phyloP scores from a whole-genome alignment of 2,888 invertebrate species.

The Caprella mutica region DNA sequence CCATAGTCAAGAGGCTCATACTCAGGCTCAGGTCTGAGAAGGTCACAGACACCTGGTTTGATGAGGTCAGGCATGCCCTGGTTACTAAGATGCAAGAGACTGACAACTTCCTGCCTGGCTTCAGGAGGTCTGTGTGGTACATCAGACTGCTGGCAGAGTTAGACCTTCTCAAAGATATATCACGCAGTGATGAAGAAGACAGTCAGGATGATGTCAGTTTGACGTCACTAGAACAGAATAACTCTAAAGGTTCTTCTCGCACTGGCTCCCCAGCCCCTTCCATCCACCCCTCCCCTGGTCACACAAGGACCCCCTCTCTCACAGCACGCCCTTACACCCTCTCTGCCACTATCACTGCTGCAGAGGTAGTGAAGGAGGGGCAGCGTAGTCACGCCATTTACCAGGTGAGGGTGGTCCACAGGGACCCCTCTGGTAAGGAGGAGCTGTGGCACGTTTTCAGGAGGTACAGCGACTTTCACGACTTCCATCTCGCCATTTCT shows the following conservation, averaged over 20 bases:
- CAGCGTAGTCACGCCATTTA: slow-evolving; percentile 80
- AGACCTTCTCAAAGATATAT: slow-evolving; percentile 52
- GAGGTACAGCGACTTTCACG: slow-evolving; percentile 86
- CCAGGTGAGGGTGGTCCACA: slow-evolving; percentile 64
- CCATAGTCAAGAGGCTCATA: slow-evolving; percentile 50
- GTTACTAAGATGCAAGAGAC: slow-evolving; percentile 49
- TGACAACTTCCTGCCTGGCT: slow-evolving; percentile 24
- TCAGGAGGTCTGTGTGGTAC: slow-evolving; percentile 45
- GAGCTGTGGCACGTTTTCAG: slow-evolving; percentile 85
- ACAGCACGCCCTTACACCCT: slow-evolving; percentile 21
- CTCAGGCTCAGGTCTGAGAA: slow-evolving; percentile 52
- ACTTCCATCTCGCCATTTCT: slow-evolving; percentile 52
- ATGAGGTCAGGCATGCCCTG: slow-evolving; percentile 62
- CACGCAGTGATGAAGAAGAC: slow-evolving; percentile 43
- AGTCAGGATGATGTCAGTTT: slow-evolving; percentile 45
- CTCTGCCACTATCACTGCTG: slow-evolving; percentile 25
- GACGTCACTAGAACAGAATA: slow-evolving; percentile 47
- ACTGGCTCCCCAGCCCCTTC: slow-evolving; percentile 26
- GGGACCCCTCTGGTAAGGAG: slow-evolving; percentile 48
- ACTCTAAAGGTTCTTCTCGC: slow-evolving; percentile 25
- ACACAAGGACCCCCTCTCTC: slow-evolving; percentile 26
- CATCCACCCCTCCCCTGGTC: slow-evolving; percentile 31
- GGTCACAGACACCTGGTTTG: slow-evolving; percentile 61
- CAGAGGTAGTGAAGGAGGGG: slow-evolving; percentile 54
- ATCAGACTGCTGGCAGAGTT: slow-evolving; percentile 59